A percentile compares a stretch with the other conserved stretches of the same genome.
Evolutionary conservation across 2,113 vertebrate species (phyloP).

Genomic region (Phodopus roborovskii): DNA sequence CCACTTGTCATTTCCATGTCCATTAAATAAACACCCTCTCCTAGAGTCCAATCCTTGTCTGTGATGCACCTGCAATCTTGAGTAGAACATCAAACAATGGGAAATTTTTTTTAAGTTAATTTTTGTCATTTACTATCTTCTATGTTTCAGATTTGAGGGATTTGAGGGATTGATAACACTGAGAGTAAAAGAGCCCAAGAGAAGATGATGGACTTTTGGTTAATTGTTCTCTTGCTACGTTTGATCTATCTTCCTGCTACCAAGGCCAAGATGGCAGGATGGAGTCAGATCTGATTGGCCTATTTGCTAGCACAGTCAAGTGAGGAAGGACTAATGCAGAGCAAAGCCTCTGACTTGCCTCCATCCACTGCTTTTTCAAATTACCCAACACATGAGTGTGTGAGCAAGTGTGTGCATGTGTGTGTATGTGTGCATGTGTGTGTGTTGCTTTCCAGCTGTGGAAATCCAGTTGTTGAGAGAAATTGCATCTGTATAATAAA

Average conservation of each 20-base stretch:
- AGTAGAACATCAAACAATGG: neutral
- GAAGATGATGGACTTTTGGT: neutral
- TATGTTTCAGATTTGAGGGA: conserved; percentile 30
- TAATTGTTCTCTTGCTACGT: neutral
- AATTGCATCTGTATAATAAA: neutral
- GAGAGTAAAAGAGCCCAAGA: neutral
- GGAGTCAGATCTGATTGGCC: neutral
- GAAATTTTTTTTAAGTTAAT: neutral
- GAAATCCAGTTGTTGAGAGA: neutral
- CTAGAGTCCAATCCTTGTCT: neutral
- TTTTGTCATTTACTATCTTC: neutral
- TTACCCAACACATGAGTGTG: neutral
- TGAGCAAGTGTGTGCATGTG: too few species aligned
- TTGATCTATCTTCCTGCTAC: neutral
- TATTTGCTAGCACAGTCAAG: neutral
- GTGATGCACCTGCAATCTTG: neutral
- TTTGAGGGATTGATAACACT: neutral
- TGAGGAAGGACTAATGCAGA: neutral
- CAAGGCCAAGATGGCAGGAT: neutral
- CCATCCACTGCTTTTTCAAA: neutral
- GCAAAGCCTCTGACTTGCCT: neutral
- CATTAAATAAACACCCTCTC: conserved; percentile 3
- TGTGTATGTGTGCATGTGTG: neutral
- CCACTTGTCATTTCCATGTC: conserved; percentile 32
- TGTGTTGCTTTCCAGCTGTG: neutral